These are phyloP conservation scores for Ivindomyrus marchei DNA, from an alignment of 2,113 vertebrate species.

Conservation along the genomic window DNA sequence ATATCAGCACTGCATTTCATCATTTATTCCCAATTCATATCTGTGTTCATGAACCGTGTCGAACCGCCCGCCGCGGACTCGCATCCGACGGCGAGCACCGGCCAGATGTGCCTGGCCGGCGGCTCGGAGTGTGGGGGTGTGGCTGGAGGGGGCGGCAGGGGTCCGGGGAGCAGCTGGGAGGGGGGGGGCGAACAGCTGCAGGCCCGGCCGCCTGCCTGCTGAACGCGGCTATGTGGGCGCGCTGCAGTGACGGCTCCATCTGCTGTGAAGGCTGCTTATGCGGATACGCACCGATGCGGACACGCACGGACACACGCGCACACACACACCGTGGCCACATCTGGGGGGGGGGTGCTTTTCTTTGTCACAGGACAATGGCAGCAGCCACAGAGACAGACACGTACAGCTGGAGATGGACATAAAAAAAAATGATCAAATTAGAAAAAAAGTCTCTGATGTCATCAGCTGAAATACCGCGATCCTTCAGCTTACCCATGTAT, in stretches of 20 bases:
- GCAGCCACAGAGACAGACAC: not conserved
- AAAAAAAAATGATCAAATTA: not conserved
- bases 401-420: not conserved
- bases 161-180: not conserved
- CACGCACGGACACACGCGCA: not conserved
- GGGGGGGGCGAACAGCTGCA: not conserved
- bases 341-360: not conserved
- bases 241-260: conserved; percentile 10
- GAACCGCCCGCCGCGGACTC: not conserved
- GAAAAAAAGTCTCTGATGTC: not conserved
- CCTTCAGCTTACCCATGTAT: not conserved
- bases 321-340: not conserved
- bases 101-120: conserved; percentile 5
- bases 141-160: not conserved
- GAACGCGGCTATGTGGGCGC: not conserved
- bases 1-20: not conserved
- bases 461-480: not conserved
- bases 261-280: not conserved
- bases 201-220: not conserved
- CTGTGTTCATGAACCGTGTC: not conserved
- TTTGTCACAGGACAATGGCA: not conserved
- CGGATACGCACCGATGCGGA: not conserved
- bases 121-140: not conserved
- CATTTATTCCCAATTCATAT: not conserved
- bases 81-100: not conserved